Percentiles rank a stretch among this genome's conserved stretches.
phyloP scores from a whole-genome alignment of 2,797 vertebrate species.

The Avahi laniger region DNA sequence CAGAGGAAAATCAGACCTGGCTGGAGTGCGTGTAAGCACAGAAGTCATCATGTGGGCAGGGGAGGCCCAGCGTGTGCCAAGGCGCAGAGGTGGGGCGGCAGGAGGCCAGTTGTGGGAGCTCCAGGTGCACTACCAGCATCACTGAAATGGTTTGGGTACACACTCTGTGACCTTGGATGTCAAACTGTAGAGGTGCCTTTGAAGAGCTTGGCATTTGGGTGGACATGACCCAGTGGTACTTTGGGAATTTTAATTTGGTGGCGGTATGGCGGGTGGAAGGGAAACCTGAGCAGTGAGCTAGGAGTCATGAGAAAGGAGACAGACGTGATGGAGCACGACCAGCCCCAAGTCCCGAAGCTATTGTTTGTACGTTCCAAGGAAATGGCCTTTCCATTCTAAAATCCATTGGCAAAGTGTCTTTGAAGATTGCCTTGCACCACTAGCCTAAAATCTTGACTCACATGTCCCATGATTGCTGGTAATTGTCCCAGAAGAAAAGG shows the following conservation, averaged over 20 bases:
- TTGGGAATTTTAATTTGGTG: not conserved
- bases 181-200: not conserved
- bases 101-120: not conserved
- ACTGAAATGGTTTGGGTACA: not conserved
- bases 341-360: not conserved
- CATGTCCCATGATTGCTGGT: not conserved
- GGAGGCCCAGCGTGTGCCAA: not conserved
- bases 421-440: not conserved
- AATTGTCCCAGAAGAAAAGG: not conserved
- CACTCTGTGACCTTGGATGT: not conserved
- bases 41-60: not conserved
- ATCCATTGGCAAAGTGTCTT: not conserved
- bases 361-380: not conserved
- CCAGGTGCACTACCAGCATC: rapidly evolving
- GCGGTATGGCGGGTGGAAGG: rapidly evolving
- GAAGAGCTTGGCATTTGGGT: not conserved
- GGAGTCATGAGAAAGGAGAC: not conserved
- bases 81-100: rapidly evolving
- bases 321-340: not conserved
- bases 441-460: not conserved
- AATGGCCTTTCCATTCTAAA: not conserved
- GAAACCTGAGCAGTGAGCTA: not conserved
- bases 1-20: not conserved
- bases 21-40: rapidly evolving
- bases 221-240: rapidly evolving